These are phyloP conservation scores for Nasua narica DNA, from an alignment of 2,797 vertebrate species.

Conservation along the genomic window DNA sequence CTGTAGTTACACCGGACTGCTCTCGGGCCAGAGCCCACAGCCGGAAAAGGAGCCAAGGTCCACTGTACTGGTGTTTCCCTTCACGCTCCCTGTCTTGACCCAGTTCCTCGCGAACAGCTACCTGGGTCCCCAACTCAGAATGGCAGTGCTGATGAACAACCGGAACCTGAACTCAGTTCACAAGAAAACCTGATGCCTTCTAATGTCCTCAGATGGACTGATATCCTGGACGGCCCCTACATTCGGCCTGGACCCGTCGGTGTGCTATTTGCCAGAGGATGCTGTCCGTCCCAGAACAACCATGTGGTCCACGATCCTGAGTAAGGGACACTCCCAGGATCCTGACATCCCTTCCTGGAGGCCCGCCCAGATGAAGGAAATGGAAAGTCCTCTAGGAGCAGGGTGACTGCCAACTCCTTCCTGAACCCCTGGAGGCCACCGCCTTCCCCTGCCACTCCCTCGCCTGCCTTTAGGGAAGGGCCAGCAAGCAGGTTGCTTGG, in stretches of 20 bases:
- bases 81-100: conserved; percentile 63
- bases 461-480: conserved; percentile 31
- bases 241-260: conserved; percentile 46
- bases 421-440: conserved; percentile 16
- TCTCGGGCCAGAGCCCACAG: conserved; percentile 54
- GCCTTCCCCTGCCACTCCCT: conserved; percentile 22
- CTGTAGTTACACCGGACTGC: not conserved
- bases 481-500: conserved; percentile 51
- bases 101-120: conserved; percentile 59
- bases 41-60: conserved; percentile 45
- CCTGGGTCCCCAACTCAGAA: conserved; percentile 54
- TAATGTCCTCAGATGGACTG: conserved; percentile 39
- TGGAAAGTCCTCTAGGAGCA: conserved; percentile 40
- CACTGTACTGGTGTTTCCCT: not conserved
- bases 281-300: conserved; percentile 31
- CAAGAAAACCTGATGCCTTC: conserved; percentile 54
- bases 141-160: conserved; percentile 45
- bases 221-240: not conserved
- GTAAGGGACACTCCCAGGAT: conserved; percentile 38
- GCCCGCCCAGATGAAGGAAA: conserved; percentile 36
- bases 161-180: conserved; percentile 57
- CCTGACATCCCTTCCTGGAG: conserved; percentile 66
- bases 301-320: conserved; percentile 17
- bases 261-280: conserved; percentile 8
- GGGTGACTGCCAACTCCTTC: conserved; percentile 64